Percentiles rank a stretch among this genome's conserved stretches.
These are phyloP conservation scores for Chirona hameri DNA, from an alignment of 2,888 invertebrate genomes.

Conservation along the genomic window DNA sequence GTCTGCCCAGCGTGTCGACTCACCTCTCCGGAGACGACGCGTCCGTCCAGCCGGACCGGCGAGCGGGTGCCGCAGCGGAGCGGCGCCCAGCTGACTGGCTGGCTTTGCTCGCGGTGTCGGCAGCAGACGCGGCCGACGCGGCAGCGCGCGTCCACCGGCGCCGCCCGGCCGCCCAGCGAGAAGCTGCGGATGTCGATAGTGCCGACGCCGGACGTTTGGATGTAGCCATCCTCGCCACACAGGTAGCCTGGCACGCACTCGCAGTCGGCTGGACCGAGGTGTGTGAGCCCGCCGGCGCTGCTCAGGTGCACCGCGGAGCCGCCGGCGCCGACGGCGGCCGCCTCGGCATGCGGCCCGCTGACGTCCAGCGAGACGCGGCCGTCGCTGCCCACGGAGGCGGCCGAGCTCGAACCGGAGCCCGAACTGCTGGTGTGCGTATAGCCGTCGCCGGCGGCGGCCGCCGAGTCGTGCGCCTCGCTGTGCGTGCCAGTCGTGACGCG, in stretches of 20 bases:
- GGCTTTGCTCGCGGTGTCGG: not conserved
- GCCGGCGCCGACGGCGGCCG: not conserved
- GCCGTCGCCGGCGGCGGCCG: not conserved
- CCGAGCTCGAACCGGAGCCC: not conserved
- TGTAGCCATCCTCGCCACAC: conserved; percentile 58
- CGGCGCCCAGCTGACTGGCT: not conserved
- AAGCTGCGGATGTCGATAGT: conserved; percentile 69
- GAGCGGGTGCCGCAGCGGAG: not conserved
- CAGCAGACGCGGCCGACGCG: not conserved
- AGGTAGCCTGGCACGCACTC: conserved; percentile 74
- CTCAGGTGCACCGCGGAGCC: not conserved
- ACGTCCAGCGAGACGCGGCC: not conserved
- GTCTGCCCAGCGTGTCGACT: not conserved
- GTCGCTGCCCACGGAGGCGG: not conserved
- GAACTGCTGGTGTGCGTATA: not conserved
- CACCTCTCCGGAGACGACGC: not conserved
- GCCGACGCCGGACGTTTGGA: conserved; percentile 66
- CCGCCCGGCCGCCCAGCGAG: not conserved
- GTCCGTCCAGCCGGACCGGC: not conserved
- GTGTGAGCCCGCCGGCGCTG: not conserved
- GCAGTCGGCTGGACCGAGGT: conserved; percentile 48
- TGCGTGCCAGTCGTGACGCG: not conserved
- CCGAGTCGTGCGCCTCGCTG: not conserved
- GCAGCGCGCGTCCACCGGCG: not conserved
- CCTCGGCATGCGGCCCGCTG: not conserved